Conservation (phyloP, 2,888 invertebrate species). For the Laspeyria flexula region DNA sequence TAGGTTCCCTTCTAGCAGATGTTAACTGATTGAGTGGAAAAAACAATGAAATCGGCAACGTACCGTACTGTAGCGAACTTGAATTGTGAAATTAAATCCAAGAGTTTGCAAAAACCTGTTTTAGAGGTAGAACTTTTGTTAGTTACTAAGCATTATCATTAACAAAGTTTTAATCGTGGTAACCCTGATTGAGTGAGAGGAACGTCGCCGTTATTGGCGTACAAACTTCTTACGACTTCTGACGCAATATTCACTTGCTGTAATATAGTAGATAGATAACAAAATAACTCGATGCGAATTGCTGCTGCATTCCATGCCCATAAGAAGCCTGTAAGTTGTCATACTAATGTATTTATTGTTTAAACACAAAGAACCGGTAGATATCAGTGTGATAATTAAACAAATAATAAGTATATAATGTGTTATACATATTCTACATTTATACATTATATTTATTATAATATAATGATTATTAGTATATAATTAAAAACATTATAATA, state of each 20-base stretch:
- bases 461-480: no score
- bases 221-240: constrained; percentile 57
- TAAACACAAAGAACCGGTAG: constrained; percentile 32
- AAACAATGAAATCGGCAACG: constrained; percentile 19
- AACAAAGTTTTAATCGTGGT: constrained; percentile 25
- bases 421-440: no score
- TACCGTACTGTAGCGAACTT: constrained; percentile 7
- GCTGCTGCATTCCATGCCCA: constrained; percentile 64
- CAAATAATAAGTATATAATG: no score
- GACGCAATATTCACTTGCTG: constrained; percentile 66
- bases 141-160: constrained; percentile 22
- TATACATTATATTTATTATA: no score
- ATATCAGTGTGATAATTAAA: constrained; percentile 19
- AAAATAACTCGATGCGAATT: constrained; percentile 61
- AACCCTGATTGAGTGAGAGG: constrained; percentile 71
- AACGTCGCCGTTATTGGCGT: constrained; percentile 40
- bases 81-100: constrained; percentile 28
- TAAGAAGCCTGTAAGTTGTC: constrained; percentile 55
- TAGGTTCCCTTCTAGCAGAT: constrained; percentile 4
- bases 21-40: constrained; percentile 13
- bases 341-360: constrained; percentile 31
- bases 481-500: no score
- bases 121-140: constrained; percentile 17
- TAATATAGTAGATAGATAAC: constrained; percentile 59
- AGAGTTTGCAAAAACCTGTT: constrained; percentile 33